Conservation (phyloP, 2,113 vertebrate genomes). For the Chaetodon trifascialis region DNA sequence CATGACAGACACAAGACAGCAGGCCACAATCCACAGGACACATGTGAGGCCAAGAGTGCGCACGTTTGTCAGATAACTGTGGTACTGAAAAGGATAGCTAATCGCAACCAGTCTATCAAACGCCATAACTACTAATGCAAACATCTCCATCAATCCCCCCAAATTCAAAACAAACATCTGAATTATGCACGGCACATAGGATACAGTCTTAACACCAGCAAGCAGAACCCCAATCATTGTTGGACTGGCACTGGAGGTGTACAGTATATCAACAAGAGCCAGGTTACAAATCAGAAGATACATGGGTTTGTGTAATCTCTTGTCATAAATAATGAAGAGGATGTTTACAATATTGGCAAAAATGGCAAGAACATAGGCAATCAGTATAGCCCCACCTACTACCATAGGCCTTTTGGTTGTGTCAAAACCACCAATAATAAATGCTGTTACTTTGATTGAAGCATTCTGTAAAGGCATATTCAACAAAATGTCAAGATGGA, state of each 20-base stretch:
- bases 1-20: constrained; percentile 2
- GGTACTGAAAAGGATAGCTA: constrained; percentile 55
- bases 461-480: constrained; percentile 48
- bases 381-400: constrained; percentile 46
- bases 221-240: constrained; percentile 53
- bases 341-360: constrained; percentile 48
- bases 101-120: constrained; percentile 63
- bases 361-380: constrained; percentile 34
- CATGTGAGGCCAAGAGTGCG: constrained; percentile 25
- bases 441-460: constrained; percentile 46
- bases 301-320: constrained; percentile 67
- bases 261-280: constrained; percentile 60
- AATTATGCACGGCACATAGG: constrained; percentile 49
- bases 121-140: constrained; percentile 62
- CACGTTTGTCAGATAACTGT: constrained; percentile 46
- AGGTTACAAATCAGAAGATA: constrained; percentile 69
- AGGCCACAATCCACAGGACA: constrained; percentile 45
- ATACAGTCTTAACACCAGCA: constrained; percentile 46
- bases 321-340: constrained; percentile 46
- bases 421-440: constrained; percentile 62
- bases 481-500: background rate
- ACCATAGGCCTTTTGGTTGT: constrained; percentile 21
- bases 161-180: constrained; percentile 49
- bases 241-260: constrained; percentile 44
- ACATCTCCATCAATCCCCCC: constrained; percentile 54